Evolutionary conservation across 2,888 invertebrate genomes (phyloP), one percentile per base, ranked within the genome.

Genomic region (Rugalucina vietnamica): DNA sequence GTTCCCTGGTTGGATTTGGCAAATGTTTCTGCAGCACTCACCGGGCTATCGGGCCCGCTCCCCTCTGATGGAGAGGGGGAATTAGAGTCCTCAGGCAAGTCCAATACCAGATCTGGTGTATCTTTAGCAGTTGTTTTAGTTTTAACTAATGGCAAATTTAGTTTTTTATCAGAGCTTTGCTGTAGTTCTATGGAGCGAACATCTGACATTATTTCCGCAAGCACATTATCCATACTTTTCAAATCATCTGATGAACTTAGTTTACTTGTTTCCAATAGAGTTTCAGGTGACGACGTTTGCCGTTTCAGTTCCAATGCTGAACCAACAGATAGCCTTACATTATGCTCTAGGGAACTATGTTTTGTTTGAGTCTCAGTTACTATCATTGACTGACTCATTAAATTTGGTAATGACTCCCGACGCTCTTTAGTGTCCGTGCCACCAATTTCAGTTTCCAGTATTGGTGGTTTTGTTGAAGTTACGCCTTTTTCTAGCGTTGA

Each of bases 1-100:
- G 97, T 97, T 90, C 97, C 97, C 94, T 97, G 97, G 93, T 97
- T 97, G 89, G 97, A 97, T 91, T 97, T 97, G 74, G 97, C 97
- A 93, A 97, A 97, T 39, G 97, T 96, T 93, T 97, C 97, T 0
- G 97, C 97, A 0, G 97, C 97, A 82, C 97, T 96, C 60, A 93
- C 87, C 43, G 93, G 92, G 87, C 92, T 92, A 84, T 93, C 93
- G 14, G 91, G 89, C 27, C 91, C 92, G 77, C 92, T 91, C 36
- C 90, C 88, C 43, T 93, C 93, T 72, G 91, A 90, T 12, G 93
- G 92, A 0, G 93, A 91, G 1, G 92, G 90, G 1, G 92, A 90
- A 71, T 91, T 89, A 4, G 91, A 90, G 12, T 91, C 93, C 71
- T 91, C 91, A 0, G 95, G 95, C n/a, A 95, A 87, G 84, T 94